Base-by-base conservation (phyloP, 2,113 vertebrate species). In the Spheniscus mendiculus region DNA sequence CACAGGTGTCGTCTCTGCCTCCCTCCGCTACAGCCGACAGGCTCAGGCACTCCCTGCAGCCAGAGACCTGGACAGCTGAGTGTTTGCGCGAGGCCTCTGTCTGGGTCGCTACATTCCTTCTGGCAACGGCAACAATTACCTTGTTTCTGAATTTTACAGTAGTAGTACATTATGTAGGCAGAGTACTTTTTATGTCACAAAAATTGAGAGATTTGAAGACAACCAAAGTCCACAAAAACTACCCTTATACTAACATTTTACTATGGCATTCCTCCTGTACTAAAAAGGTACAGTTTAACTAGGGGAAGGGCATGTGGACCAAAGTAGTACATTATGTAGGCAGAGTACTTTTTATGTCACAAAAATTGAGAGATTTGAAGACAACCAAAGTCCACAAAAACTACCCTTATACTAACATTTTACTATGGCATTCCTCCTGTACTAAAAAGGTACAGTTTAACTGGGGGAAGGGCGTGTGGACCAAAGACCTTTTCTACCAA, bases 391-490 rank as follows among this genome's bases (percentile, higher is more conserved):
- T 63, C 47, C 25, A 84, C 30, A 72, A 53, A 69, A 62, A 12
- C 27, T 67, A 40, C 12, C 17, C 15, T 49, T 44, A 40, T 14
- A 11, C 16, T 85, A 65, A 44, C 4, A 34, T 38, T 88, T 90
- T n/a, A 32, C 58, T 88, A 8, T 29, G 15, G 29, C 30, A 63
- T 82, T 82, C 15, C 53, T 71, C 23, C 63, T 77, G 34, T 32
- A 53, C 42, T 58, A 38, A 38, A 67, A 73, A 63, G 21, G 19
- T 47, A 23, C 3, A 52, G 7, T 32, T 45, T 47, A 44, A 6
- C 0, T 11, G 13, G 15, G 6, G 8, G 11, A 12, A 25, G 11
- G 17, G 21, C 2, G 0, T 10, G 9, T 53, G 15, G 2, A 78
- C 17, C 15, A 69, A 49, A 45, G 8, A 7, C 25, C 25, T 50